Evolutionary conservation across 1,140 invertebrate genomes (phyloP), one percentile per base, ranked within the genome.

Genomic region (Drosophila varians): DNA sequence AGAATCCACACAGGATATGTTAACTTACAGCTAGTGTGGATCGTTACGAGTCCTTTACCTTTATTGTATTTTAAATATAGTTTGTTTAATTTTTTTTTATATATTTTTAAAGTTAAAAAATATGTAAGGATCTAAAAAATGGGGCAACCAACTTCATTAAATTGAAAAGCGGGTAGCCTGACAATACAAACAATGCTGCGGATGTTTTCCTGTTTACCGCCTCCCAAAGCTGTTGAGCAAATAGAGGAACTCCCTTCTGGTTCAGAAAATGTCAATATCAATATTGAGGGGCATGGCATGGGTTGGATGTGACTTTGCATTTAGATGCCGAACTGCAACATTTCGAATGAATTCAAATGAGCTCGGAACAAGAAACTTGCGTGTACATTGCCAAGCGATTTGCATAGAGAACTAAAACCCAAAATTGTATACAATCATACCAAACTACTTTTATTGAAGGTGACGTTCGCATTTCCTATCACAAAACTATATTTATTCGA

Each of bases 321-420:
- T 21, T 38, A 40, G 34, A 23, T 55, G 53, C 25, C 9, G 28
- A 16, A 45, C 42, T 38, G 42, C 60, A 46, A 38, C 55, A 61
- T 48, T 61, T 23, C 3, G 28, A 31, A 31, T 31, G 60, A 48
- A 61, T 61, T 28, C 21, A 19, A 64, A 40, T 61, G 42, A 61
- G 47, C 42, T 61, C 18, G 61, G 61, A 48, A 61, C 56, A 64
- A 19, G 60, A 23, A 48, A 64, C 38, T 64, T 38, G 56, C 60
- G 55, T 61, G 60, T 46, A 46, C 43, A 28, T 21, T 45, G 60
- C 26, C 8, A 19, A 48, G 23, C 56, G 23, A 64, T 64, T 64
- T 64, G 60, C 60, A 61, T 61, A 64, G 16, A 48, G 14, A 64
- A 40, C 16, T 21, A 36, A 18, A 26, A 28, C n/a, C 25, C 40